Conservation (phyloP, 2,888 invertebrate species). For the Lycia hirtaria region DNA sequence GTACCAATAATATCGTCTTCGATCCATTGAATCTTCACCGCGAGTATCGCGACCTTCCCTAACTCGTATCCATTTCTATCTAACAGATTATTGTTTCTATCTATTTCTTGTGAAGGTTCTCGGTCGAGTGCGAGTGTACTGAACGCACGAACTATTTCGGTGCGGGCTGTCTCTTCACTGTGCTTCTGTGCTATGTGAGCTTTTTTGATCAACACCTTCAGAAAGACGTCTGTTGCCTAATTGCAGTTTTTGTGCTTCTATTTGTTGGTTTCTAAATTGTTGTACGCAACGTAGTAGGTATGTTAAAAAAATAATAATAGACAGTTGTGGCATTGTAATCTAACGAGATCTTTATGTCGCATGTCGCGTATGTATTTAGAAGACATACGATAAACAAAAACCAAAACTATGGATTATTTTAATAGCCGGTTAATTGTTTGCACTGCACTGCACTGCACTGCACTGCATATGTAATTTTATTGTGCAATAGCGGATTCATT, state of each 20-base stretch:
- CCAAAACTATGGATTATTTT: neutral
- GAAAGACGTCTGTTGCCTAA: neutral
- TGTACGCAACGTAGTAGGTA: no score
- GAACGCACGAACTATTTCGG: conserved; percentile 11
- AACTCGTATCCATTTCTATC: conserved; percentile 10
- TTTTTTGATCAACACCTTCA: neutral
- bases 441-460: neutral
- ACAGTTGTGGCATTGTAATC: neutral
- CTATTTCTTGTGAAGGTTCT: neutral
- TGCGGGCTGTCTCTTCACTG: neutral
- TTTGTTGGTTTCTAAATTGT: no score
- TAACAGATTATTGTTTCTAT: neutral
- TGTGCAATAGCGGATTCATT: no score
- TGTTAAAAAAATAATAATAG: no score
- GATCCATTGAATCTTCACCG: conserved; percentile 6
- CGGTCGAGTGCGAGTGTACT: conserved; percentile 1
- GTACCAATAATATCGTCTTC: neutral
- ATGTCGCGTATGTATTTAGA: neutral
- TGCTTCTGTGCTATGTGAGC: neutral
- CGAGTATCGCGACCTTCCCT: conserved; percentile 17
- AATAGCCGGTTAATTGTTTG: conserved; percentile 1
- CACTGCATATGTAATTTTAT: conserved; percentile 1
- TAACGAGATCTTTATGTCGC: neutral
- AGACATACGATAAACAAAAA: no score
- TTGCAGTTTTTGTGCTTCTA: no score